Percentiles rank a stretch among this genome's conserved stretches.
Evolutionary conservation across 2,888 invertebrate species (phyloP).

Genomic region (Leptodirus hochenwartii): DNA sequence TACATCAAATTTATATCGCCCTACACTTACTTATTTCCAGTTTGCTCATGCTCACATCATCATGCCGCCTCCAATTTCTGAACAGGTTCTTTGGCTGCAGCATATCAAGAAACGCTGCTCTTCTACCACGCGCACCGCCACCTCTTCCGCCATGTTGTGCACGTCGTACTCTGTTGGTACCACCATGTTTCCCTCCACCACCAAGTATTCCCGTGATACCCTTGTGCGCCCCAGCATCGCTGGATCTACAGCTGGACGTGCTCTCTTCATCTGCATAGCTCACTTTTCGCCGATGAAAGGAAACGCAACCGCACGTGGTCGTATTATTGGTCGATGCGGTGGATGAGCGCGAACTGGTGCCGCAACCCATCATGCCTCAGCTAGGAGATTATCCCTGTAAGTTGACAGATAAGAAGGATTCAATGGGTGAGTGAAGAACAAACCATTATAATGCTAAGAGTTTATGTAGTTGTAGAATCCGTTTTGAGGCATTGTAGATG

Average conservation of each 20-base stretch:
- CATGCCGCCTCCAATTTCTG: slow-evolving; percentile 44
- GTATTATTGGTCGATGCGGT: too few species aligned
- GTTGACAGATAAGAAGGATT: too few species aligned
- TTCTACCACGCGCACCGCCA: slow-evolving; percentile 23
- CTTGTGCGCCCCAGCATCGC: slow-evolving; percentile 13
- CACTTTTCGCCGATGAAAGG: slow-evolving; percentile 15
- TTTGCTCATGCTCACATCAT: slow-evolving; percentile 58
- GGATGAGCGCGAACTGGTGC: too few species aligned
- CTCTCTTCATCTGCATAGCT: slow-evolving; percentile 19
- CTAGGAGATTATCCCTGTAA: too few species aligned
- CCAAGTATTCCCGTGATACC: slow-evolving; percentile 6
- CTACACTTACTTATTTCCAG: slow-evolving; percentile 62
- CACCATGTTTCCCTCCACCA: too few species aligned
- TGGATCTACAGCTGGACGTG: slow-evolving; percentile 14
- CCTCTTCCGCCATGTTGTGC: slow-evolving; percentile 26
- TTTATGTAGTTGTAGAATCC: too few species aligned
- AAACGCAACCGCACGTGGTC: slow-evolving; percentile 15
- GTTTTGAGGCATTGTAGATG: too few species aligned
- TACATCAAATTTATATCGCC: too few species aligned
- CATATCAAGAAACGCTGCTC: slow-evolving; percentile 29
- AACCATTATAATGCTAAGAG: too few species aligned
- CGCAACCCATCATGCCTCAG: slow-evolving; percentile 11
- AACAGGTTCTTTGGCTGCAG: slow-evolving; percentile 41
- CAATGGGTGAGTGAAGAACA: too few species aligned
- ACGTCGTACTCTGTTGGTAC: slow-evolving; percentile 22